These are phyloP conservation scores for Bolborhynchus lineola DNA, from an alignment of 2,113 vertebrate genomes.

Conservation along the genomic window DNA sequence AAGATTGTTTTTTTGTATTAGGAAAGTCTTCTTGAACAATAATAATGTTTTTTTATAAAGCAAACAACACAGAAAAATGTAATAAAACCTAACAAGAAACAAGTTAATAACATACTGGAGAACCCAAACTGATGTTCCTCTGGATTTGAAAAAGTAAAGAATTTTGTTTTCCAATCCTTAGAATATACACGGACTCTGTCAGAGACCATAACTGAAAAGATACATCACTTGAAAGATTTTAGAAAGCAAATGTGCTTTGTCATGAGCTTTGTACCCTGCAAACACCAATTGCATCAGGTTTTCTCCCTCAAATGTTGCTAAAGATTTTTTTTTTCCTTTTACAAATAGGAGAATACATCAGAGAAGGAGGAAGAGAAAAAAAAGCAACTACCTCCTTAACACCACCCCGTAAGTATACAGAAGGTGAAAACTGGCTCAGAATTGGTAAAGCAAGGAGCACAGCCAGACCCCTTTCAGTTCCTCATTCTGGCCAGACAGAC, in stretches of 20 bases:
- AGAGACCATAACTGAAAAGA: neutral
- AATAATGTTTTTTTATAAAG: neutral
- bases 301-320: neutral
- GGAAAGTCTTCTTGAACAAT: neutral
- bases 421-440: neutral
- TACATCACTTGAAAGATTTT: neutral
- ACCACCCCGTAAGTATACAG: neutral
- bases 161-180: neutral
- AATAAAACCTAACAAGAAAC: neutral
- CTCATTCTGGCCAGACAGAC: slow-evolving; percentile 12
- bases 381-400: neutral
- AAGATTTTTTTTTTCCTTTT: neutral
- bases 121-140: neutral
- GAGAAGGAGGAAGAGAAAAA: neutral
- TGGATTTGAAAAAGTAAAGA: neutral
- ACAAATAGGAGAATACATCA: neutral
- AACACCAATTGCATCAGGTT: neutral
- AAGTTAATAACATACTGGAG: neutral
- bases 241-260: neutral
- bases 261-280: neutral
- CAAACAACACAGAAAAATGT: neutral
- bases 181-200: accelerated
- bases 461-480: neutral
- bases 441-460: neutral
- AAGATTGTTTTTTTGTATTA: neutral